Evolutionary conservation across 2,113 vertebrate species (phyloP).

Genomic region (Raphicerus campestris): DNA sequence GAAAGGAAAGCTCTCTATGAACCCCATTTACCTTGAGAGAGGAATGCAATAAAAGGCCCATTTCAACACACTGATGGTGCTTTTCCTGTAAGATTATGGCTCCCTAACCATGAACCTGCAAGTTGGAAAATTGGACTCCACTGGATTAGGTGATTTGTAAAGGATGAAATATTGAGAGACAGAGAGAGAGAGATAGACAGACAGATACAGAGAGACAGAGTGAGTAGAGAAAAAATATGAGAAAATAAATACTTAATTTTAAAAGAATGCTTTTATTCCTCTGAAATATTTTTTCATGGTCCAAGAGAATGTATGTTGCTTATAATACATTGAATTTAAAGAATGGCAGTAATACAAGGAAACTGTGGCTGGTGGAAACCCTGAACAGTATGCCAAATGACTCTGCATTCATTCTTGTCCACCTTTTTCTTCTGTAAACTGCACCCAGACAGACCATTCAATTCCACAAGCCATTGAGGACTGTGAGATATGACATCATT

Average conservation of each 20-base stretch:
- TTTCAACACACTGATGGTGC: not conserved
- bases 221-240: not conserved
- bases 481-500: conserved; percentile 78
- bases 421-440: conserved; percentile 32
- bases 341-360: not conserved
- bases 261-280: not conserved
- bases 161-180: not conserved
- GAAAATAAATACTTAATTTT: not conserved
- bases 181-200: not conserved
- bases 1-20: not conserved
- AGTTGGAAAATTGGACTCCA: not conserved
- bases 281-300: not conserved
- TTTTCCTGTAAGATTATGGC: not conserved
- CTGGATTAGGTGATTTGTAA: not conserved
- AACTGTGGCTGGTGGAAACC: not conserved
- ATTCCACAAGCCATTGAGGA: conserved; percentile 49
- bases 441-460: conserved; percentile 63
- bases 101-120: not conserved
- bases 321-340: not conserved
- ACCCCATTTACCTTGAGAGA: not conserved
- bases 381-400: not conserved
- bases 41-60: not conserved
- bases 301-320: not conserved
- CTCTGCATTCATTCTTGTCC: not conserved
- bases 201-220: not conserved